Evolutionary conservation across 2,888 invertebrate genomes (phyloP).

Genomic region (Phytoseiulus persimilis): DNA sequence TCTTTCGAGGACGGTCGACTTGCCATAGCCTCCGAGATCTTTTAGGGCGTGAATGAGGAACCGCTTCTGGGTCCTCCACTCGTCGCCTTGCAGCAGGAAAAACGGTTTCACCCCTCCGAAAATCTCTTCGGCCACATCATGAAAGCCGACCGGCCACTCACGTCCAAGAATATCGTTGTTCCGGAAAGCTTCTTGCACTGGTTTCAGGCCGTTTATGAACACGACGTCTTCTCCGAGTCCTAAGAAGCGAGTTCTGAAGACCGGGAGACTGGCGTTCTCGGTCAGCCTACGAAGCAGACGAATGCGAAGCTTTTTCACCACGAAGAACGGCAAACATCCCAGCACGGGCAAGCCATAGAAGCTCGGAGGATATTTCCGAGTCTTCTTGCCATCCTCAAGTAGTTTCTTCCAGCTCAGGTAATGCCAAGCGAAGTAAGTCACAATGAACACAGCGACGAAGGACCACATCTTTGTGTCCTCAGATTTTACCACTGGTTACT

Average conservation of each 20-base stretch:
- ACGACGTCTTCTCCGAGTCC: conserved; percentile 36
- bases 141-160: conserved; percentile 30
- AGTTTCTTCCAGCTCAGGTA: conserved; percentile 23
- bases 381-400: background rate
- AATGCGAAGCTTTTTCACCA: conserved; percentile 15
- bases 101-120: conserved; percentile 30
- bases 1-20: conserved; percentile 15
- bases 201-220: conserved; percentile 27
- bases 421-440: background rate
- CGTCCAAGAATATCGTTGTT: conserved; percentile 34
- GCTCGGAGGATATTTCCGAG: conserved; percentile 16
- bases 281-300: conserved; percentile 18
- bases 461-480: conserved; percentile 10
- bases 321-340: conserved; percentile 22
- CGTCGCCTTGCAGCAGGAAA: conserved; percentile 27
- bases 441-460: background rate
- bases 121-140: conserved; percentile 32
- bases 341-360: conserved; percentile 13
- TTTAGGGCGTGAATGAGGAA: conserved; percentile 31
- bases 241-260: conserved; percentile 37
- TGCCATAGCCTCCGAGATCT: conserved; percentile 29
- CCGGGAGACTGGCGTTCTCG: conserved; percentile 26
- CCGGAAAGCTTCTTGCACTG: conserved; percentile 35
- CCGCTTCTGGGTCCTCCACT: conserved; percentile 11
- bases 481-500: background rate